A percentile compares a stretch with the other conserved stretches of the same genome.
Conservation (phyloP, 2,888 invertebrate species). For the Troides oblongomaculatus region DNA sequence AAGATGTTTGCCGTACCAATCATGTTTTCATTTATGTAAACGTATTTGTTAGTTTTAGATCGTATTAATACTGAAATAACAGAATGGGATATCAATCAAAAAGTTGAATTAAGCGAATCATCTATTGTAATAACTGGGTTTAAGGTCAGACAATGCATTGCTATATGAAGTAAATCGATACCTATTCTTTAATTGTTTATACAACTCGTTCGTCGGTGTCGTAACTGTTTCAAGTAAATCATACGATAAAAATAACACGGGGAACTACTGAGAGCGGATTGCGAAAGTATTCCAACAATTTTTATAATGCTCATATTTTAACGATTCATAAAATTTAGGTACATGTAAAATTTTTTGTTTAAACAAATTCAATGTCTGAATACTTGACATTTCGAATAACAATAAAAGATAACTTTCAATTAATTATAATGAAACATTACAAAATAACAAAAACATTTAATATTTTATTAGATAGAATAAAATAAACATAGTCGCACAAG, state of each 20-base stretch:
- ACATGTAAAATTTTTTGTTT: not conserved
- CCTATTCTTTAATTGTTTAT: slow-evolving; percentile 14
- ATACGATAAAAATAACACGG: slow-evolving; percentile 25
- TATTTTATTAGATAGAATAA: too few relatives aligned
- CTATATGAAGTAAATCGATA: slow-evolving; percentile 12
- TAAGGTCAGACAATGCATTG: not conserved
- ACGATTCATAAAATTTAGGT: not conserved
- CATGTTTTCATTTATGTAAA: too few relatives aligned
- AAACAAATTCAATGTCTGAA: too few relatives aligned
- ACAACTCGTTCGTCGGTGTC: slow-evolving; percentile 13
- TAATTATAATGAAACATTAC: too few relatives aligned
- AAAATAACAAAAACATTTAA: too few relatives aligned
- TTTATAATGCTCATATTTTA: slow-evolving; percentile 16
- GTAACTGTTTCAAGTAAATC: slow-evolving; percentile 25
- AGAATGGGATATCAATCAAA: not conserved
- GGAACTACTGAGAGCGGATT: slow-evolving; percentile 14
- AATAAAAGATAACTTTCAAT: too few relatives aligned
- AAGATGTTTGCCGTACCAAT: too few relatives aligned
- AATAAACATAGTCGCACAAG: too few relatives aligned
- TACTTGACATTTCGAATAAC: too few relatives aligned
- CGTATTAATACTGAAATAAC: not conserved
- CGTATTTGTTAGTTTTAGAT: not conserved
- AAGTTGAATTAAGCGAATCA: not conserved
- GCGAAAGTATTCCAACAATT: slow-evolving; percentile 12
- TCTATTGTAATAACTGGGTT: not conserved